These are phyloP conservation scores for Dipodomys stephensi DNA, from an alignment of 2,113 vertebrate genomes.

Conservation along the genomic window DNA sequence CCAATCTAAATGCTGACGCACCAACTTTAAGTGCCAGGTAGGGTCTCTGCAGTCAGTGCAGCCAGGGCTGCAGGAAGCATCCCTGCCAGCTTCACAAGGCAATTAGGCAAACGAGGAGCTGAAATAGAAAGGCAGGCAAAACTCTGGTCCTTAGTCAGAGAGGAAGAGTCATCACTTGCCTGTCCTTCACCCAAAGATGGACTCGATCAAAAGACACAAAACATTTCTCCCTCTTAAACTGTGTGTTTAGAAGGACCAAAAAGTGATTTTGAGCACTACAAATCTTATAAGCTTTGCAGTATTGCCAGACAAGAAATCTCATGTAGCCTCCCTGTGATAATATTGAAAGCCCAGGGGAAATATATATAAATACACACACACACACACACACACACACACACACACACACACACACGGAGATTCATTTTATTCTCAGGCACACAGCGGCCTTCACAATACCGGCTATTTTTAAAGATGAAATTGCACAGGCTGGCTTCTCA, in stretches of 20 bases:
- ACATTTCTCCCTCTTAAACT: neutral
- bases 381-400: too few species aligned
- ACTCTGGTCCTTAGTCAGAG: slow-evolving; percentile 59
- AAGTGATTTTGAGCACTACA: neutral
- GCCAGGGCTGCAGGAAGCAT: slow-evolving; percentile 86
- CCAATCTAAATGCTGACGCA: slow-evolving; percentile 90
- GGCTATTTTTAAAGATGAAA: slow-evolving; percentile 81
- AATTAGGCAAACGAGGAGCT: slow-evolving; percentile 87
- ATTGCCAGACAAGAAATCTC: slow-evolving; percentile 27
- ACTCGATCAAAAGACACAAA: slow-evolving; percentile 50
- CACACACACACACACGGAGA: neutral
- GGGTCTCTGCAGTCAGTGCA: slow-evolving; percentile 91
- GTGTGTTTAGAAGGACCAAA: neutral
- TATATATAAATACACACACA: too few species aligned
- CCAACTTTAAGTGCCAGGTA: slow-evolving; percentile 86
- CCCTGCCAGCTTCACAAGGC: slow-evolving; percentile 83
- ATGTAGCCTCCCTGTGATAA: neutral
- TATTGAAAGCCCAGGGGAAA: neutral
- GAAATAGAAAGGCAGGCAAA: slow-evolving; percentile 76
- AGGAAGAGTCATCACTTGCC: slow-evolving; percentile 10
- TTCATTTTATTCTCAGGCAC: slow-evolving; percentile 46
- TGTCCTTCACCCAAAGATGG: neutral
- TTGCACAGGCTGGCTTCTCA: slow-evolving; percentile 69
- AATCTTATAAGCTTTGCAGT: slow-evolving; percentile 10
- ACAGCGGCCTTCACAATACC: slow-evolving; percentile 59